Evolutionary conservation across 2,113 vertebrate species (phyloP), one percentile per base, ranked within the genome.

Genomic region (Alexandromys fortis): DNA sequence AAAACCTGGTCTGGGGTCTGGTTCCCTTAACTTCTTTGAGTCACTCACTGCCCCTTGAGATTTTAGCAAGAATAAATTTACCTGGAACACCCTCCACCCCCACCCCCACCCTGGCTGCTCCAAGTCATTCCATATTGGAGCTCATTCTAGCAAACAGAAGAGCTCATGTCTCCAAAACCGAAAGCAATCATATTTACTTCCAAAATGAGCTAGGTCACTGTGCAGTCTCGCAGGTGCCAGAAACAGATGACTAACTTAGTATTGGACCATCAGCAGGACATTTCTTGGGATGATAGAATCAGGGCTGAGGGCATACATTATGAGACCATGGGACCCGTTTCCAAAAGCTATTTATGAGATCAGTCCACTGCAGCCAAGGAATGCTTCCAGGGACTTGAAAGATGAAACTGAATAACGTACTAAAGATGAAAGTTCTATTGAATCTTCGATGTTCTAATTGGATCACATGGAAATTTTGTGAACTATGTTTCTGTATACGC

Each of bases 371-470:
- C 45, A 92, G 35, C 89, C 42, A n/a, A 42, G 55, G 77, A 77
- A 65, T 45, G 86, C 76, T 95, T 88, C 94, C 95, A 93, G 47
- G 61, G 12, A 86, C 35, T 86, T 92, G 81, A 87, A 95, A 94
- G 82, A 52, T n/a, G 33, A 92, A 63, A 83, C 30, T 67, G 88
- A 55, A 61, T 72, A 63, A 94, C 35, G 68, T 35, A 16, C n/a
- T 38, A 67, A 82, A 89, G 93, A 92, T 49, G 78, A 61, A 30
- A 78, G 81, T 81, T 90, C 47, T 17, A 73, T 45, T 14, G 33
- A 94, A 94, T 52, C 72, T 26, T 86, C 68, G 49, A 47, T 24
- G 58, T 89, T 96, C 90, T 91, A 73, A 95, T 12, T 86, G 93
- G 33, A 83, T 90, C 81, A n/a, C 28, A 52, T 95, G 92, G 91